Percentiles rank a stretch among this genome's conserved stretches.
These are phyloP conservation scores for Cryptophagus acutangulus DNA, from an alignment of 2,888 invertebrate genomes.

Conservation along the genomic window DNA sequence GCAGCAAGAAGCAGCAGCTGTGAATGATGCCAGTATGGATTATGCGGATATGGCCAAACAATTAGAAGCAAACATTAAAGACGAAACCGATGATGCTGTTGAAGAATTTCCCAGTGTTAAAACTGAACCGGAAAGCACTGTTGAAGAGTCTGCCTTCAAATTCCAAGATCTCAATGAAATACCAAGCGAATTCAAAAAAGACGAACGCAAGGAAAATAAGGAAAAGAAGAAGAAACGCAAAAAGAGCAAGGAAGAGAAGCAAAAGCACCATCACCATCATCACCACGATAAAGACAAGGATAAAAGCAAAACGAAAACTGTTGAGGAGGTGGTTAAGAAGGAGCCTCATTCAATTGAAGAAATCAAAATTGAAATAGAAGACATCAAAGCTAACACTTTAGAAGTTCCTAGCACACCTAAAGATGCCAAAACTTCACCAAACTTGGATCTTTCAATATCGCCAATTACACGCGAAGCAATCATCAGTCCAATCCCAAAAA, in stretches of 20 bases:
- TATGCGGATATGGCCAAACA: constrained; percentile 77
- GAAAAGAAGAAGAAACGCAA: constrained; percentile 84
- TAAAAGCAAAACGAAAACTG: too few species aligned
- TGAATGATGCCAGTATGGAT: constrained; percentile 74
- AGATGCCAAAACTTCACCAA: constrained; percentile 38
- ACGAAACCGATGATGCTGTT: constrained; percentile 54
- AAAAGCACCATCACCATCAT: constrained; percentile 64
- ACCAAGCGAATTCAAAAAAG: constrained; percentile 34
- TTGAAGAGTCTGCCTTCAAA: too few species aligned
- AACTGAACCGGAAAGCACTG: constrained; percentile 44
- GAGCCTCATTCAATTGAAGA: constrained; percentile 22
- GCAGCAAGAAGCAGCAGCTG: constrained; percentile 47
- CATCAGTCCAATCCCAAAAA: constrained; percentile 54
- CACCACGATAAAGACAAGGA: constrained; percentile 53
- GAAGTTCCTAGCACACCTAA: constrained; percentile 57
- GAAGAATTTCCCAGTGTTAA: constrained; percentile 28
- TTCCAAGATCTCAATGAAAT: constrained; percentile 49
- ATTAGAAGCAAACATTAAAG: constrained; percentile 73
- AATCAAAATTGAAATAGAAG: constrained; percentile 20
- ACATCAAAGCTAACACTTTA: constrained; percentile 47
- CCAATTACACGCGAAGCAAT: constrained; percentile 41
- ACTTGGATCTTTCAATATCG: constrained; percentile 33
- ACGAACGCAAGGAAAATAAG: constrained; percentile 57
- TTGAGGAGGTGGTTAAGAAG: constrained; percentile 39
- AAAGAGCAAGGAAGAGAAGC: constrained; percentile 73